Base-by-base conservation (phyloP, 2,113 vertebrate genomes). In the Nesogale talazaci region DNA sequence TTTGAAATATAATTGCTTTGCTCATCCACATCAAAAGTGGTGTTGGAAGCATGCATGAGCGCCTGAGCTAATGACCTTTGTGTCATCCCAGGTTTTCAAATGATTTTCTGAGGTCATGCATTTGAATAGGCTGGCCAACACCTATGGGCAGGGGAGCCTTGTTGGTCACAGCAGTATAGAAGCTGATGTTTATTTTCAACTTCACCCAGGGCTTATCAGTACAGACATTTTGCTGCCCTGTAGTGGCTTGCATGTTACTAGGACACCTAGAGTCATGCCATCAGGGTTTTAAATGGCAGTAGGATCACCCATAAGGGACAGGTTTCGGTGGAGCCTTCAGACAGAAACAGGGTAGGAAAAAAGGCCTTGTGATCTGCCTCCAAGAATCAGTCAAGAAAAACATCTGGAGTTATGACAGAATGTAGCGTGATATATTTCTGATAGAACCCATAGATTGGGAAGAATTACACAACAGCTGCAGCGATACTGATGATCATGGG, bases 1-100 rank as follows among this genome's bases (percentile, higher is more conserved):
- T 46, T 94, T 92, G 83, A 91, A 92, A 78, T 72, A 31, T 42
- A 70, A 40, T 46, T 29, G 88, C 76, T 94, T 79, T n/a, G 25
- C 78, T 94, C 75, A 29, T 77, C 91, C 91, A 36, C 65, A 61
- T 92, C 63, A 78, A 82, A 92, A 76, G 38, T 22, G 52, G 8
- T 57, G 0, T 83, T 78, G 85, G 93, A 94, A 94, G 80, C 46
- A 65, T 0, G 1, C 8, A 23, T 0, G 6, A 95, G 72, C 42
- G 29, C 31, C 83, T 27, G 59, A 56, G 86, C 46, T 52, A 67
- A 85, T 93, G 34, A 31, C 67, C 56, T 72, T 0, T 74, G 6
- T 86, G 87, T 81, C n/a, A 20, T 76, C 72, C 57, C 0, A 1
- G 40, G 59, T 36, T 38, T 2, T 19, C 23, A 8, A 70, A 86